A percentile compares a stretch with the other conserved stretches of the same genome.
Conservation (phyloP, 2,113 vertebrate species). For the Mixornis gularis region DNA sequence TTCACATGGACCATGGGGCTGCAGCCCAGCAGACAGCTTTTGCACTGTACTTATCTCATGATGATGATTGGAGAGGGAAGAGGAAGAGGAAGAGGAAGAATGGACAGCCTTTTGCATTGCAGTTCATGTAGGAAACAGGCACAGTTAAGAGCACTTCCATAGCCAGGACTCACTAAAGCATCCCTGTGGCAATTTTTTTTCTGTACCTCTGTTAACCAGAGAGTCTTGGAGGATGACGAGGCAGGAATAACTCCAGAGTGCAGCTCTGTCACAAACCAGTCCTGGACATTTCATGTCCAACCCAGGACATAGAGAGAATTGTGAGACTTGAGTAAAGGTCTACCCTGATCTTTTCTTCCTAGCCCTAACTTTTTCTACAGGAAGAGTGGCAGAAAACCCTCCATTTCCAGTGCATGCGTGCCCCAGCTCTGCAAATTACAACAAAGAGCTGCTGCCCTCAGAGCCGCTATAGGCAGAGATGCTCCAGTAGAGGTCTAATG, state of each 20-base stretch:
- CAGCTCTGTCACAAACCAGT: neutral
- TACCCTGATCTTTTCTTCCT: neutral
- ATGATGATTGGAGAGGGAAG: neutral
- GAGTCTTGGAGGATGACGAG: neutral
- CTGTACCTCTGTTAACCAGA: neutral
- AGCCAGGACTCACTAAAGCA: neutral
- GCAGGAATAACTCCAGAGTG: neutral
- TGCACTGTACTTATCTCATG: neutral
- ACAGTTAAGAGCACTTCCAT: neutral
- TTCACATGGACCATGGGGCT: neutral
- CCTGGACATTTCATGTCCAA: neutral
- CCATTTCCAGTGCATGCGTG: accelerated
- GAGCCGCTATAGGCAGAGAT: accelerated
- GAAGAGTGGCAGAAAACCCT: neutral
- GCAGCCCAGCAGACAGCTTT: neutral
- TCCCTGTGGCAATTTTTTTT: neutral
- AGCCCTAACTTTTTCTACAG: neutral
- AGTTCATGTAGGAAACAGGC: neutral
- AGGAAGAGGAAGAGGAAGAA: neutral
- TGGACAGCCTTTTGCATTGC: neutral
- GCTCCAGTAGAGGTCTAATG: neutral
- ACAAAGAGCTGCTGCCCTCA: neutral
- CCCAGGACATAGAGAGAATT: neutral
- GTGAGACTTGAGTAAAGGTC: neutral
- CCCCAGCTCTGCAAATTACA: neutral